Percentiles rank a stretch among this genome's conserved stretches.
phyloP scores from a whole-genome alignment of 1,140 invertebrate genomes.

The Meloidogyne exigua region DNA sequence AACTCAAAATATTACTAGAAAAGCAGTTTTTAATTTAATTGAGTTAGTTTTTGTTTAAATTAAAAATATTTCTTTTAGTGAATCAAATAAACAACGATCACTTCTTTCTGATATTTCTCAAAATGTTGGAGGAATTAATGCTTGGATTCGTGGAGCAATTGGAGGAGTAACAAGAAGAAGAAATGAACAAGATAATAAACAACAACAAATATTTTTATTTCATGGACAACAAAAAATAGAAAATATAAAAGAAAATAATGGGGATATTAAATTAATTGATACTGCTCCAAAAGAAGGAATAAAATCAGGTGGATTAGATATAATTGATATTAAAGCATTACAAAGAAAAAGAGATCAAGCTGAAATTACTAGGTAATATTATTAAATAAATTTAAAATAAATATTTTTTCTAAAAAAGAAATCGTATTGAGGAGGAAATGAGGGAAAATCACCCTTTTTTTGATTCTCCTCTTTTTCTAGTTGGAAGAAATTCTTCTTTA shows the following conservation, averaged over 20 bases:
- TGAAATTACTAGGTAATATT: constrained; percentile 77
- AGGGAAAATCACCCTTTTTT: constrained; percentile 98
- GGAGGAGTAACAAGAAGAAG: constrained; percentile 37
- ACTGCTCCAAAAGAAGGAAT: constrained; percentile 57
- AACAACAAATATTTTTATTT: constrained; percentile 5
- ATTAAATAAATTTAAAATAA: background rate
- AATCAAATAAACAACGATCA: constrained; percentile 52
- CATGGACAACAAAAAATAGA: constrained; percentile 39
- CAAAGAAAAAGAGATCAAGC: constrained; percentile 97
- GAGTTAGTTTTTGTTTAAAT: constrained; percentile 41
- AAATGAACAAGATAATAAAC: constrained; percentile 21
- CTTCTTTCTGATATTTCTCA: constrained; percentile 45
- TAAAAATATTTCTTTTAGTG: constrained; percentile 25
- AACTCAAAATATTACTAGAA: constrained; percentile 50
- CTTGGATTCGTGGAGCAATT: constrained; percentile 33
- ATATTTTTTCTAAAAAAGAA: constrained; percentile 40
- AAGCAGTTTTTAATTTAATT: constrained; percentile 38
- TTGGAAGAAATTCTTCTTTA: constrained; percentile 82
- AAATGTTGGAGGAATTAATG: constrained; percentile 15
- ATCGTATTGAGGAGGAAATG: constrained; percentile 74
- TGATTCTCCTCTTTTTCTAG: constrained; percentile 88
- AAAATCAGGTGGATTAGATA: constrained; percentile 36
- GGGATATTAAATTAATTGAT: constrained; percentile 45
- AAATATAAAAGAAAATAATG: constrained; percentile 62
- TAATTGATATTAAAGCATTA: constrained; percentile 85